Evolutionary conservation across 1,140 invertebrate genomes (phyloP).

Genomic region (Steinernema feltiae): DNA sequence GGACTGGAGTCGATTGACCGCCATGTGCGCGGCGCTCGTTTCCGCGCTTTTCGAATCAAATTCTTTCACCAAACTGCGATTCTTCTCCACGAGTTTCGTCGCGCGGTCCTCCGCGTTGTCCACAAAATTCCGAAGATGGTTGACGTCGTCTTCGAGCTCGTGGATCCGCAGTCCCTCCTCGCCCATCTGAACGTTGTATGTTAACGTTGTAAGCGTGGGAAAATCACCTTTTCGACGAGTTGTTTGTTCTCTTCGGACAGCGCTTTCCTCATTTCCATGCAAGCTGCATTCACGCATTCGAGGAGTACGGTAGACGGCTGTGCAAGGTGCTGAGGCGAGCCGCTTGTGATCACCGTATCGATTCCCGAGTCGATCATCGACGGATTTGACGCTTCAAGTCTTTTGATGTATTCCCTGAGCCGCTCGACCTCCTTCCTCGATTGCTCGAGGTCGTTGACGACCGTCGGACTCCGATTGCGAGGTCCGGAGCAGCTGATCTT

Average conservation of each 20-base stretch:
- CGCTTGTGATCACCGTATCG: not conserved
- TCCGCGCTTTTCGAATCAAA: slow-evolving; percentile 40
- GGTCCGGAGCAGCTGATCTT: slow-evolving; percentile 41
- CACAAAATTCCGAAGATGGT: slow-evolving; percentile 16
- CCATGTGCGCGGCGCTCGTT: slow-evolving; percentile 31
- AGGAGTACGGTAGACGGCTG: not conserved
- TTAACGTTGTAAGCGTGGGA: not conserved
- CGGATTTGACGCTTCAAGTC: not conserved
- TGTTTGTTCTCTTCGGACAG: slow-evolving; percentile 44
- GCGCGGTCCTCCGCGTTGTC: slow-evolving; percentile 25
- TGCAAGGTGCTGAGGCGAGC: not conserved
- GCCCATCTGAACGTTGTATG: slow-evolving; percentile 31
- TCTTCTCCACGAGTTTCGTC: slow-evolving; percentile 22
- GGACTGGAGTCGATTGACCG: slow-evolving; percentile 39
- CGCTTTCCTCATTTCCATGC: slow-evolving; percentile 35
- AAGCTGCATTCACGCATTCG: slow-evolving; percentile 36
- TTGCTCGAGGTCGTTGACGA: slow-evolving; percentile 7
- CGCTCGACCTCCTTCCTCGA: slow-evolving; percentile 1
- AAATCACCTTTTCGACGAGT: slow-evolving; percentile 39
- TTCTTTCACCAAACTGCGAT: slow-evolving; percentile 31
- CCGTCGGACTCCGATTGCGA: slow-evolving; percentile 20
- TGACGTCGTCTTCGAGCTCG: slow-evolving; percentile 45
- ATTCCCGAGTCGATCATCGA: slow-evolving; percentile 15
- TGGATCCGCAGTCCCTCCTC: slow-evolving; percentile 25
- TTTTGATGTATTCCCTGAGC: slow-evolving; percentile 19